Percentiles rank a stretch among this genome's conserved stretches.
These are phyloP conservation scores for Leucophenga maculata DNA, from an alignment of 2,888 invertebrate species.

Conservation along the genomic window DNA sequence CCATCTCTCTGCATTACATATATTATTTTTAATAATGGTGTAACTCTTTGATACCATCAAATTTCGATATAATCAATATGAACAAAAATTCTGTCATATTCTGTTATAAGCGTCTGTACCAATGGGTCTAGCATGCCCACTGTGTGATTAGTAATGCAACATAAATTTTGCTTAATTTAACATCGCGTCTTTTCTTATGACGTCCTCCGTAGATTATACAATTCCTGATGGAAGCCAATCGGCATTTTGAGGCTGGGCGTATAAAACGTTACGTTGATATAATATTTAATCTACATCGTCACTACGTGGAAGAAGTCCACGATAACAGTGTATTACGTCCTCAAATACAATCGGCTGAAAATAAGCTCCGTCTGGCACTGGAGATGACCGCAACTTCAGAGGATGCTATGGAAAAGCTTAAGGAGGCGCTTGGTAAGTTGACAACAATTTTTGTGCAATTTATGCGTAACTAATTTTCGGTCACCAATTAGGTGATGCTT, in stretches of 20 bases:
- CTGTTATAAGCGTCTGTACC: too few relatives aligned
- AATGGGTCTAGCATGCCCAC: too few relatives aligned
- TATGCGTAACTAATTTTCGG: background rate
- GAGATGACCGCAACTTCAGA: constrained; percentile 61
- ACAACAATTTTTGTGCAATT: background rate
- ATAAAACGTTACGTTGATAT: constrained; percentile 59
- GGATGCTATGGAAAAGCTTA: constrained; percentile 58
- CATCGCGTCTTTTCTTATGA: background rate
- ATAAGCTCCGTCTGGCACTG: constrained; percentile 58
- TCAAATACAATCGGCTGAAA: constrained; percentile 57
- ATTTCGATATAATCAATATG: too few relatives aligned
- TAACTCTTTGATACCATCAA: too few relatives aligned
- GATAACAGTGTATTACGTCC: constrained; percentile 57
- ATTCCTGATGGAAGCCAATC: constrained; percentile 56
- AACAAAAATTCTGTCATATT: too few relatives aligned
- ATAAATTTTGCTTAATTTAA: too few relatives aligned
- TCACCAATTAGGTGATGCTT: constrained; percentile 55
- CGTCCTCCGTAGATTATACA: constrained; percentile 45
- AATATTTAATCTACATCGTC: constrained; percentile 55
- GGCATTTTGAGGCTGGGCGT: constrained; percentile 57
- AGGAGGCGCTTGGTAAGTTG: constrained; percentile 44
- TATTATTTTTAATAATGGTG: too few relatives aligned
- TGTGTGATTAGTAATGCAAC: too few relatives aligned
- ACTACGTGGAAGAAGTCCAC: constrained; percentile 56
- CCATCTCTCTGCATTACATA: too few relatives aligned